Percentiles rank a stretch among this genome's conserved stretches.
These are phyloP conservation scores for Elanoides forficatus DNA, from an alignment of 2,113 vertebrate species.

Conservation along the genomic window DNA sequence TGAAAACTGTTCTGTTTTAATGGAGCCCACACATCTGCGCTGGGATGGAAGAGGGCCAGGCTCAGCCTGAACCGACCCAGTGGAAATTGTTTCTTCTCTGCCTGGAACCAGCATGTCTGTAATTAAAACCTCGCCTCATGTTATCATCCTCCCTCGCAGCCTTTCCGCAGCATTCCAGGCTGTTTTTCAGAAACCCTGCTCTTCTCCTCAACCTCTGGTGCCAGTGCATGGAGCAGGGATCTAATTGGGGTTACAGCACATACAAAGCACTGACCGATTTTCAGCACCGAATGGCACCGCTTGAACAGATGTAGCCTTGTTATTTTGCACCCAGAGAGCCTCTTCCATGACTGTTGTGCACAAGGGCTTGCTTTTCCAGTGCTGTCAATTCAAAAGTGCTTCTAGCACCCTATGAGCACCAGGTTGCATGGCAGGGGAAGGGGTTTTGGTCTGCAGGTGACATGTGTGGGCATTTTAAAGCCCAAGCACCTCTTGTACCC, in stretches of 20 bases:
- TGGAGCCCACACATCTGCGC: not conserved
- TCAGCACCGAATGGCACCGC: not conserved
- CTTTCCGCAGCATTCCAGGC: not conserved
- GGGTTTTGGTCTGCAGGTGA: not conserved
- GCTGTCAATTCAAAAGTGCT: not conserved
- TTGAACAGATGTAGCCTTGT: not conserved
- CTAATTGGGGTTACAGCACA: not conserved
- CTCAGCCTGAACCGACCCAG: not conserved
- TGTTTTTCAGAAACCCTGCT: not conserved
- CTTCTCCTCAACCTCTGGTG: not conserved
- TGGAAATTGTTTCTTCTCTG: not conserved
- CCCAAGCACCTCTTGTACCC: no score
- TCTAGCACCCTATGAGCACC: not conserved
- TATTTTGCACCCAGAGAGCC: not conserved
- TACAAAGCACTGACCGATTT: not conserved
- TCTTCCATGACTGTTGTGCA: not conserved
- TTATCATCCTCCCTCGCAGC: not conserved
- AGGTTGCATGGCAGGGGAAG: not conserved
- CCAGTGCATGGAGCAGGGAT: not conserved
- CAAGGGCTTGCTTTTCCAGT: not conserved
- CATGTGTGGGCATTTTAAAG: fast-evolving
- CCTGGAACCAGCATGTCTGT: not conserved
- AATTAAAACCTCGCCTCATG: not conserved
- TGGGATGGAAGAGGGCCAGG: not conserved
- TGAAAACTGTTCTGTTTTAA: not conserved